These are phyloP conservation scores for Taenioides sp. DNA, from an alignment of 2,797 vertebrate species.

Conservation along the genomic window DNA sequence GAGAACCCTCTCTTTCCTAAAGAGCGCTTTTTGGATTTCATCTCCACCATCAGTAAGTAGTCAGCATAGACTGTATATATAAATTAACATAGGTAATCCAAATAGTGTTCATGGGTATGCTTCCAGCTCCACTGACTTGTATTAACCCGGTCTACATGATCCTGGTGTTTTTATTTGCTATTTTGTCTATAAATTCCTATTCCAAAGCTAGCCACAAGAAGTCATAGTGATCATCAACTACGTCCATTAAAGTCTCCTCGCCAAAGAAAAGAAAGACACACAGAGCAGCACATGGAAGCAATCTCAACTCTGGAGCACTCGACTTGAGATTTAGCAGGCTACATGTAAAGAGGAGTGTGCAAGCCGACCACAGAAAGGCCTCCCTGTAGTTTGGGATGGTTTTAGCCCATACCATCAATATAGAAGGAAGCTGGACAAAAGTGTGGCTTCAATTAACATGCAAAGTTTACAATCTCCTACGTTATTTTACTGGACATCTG, in stretches of 20 bases:
- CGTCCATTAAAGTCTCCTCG: slow-evolving; percentile 25
- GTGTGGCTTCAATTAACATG: slow-evolving; percentile 38
- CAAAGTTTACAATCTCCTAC: slow-evolving; percentile 21
- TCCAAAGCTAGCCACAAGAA: slow-evolving; percentile 18
- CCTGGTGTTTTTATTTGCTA: too few species aligned
- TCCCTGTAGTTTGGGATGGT: slow-evolving; percentile 41
- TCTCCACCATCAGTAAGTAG: slow-evolving; percentile 74
- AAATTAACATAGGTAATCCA: too few species aligned
- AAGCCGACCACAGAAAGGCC: slow-evolving; percentile 37
- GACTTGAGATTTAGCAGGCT: slow-evolving; percentile 42
- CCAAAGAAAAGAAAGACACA: slow-evolving; percentile 26
- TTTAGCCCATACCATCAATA: slow-evolving; percentile 31
- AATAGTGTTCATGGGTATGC: too few species aligned
- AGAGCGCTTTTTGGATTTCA: slow-evolving; percentile 95
- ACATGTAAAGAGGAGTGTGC: slow-evolving; percentile 41
- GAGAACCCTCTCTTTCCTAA: slow-evolving; percentile 98
- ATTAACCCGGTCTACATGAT: too few species aligned
- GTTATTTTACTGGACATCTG: slow-evolving; percentile 22
- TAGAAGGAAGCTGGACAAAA: slow-evolving; percentile 25
- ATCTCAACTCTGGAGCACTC: slow-evolving; percentile 39
- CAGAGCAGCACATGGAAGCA: slow-evolving; percentile 59
- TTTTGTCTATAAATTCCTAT: too few species aligned
- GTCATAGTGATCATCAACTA: slow-evolving; percentile 6
- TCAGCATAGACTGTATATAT: background rate
- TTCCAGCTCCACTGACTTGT: too few species aligned